Evolutionary conservation across 1,140 invertebrate genomes (phyloP), one percentile per base, ranked within the genome.

Genomic region (Drosophila kohkoa): DNA sequence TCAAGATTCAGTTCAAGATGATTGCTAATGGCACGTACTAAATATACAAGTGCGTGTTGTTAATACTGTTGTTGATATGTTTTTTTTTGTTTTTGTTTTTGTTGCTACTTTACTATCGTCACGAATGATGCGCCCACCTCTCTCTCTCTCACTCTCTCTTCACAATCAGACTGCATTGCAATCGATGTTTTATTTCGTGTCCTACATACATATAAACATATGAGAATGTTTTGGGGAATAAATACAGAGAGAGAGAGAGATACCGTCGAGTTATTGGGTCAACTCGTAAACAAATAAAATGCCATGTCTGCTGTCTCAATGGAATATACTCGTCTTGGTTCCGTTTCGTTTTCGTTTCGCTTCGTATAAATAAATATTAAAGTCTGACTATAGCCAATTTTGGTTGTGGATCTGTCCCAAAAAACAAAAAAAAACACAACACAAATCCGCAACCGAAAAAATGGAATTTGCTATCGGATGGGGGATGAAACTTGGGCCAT

Each of bases 1-100:
- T 85, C 49, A 79, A 83, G 81, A 82, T 83, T 82, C 65, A 69
- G 81, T 77, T 83, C 81, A 83, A 82, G 79, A 82, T 52, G 71
- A 70, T 77, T 70, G 75, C 63, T 46, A 66, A 57, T 51, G 77
- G 62, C 81, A 60, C 63, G 32, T 28, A 60, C 35, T 41, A 25
- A 38, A 52, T 35, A 30, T 8, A 43, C 6, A 38, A 57, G 41
- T 45, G 28, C 30, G 3, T 32, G 30, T 35, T 35, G 28, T 43
- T 59, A 20, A 20, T 43, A 16, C 10, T 13, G 6, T 57, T 41
- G 7, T 32, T 58, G 35, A 38, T 38, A 10, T 20, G 20, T 3
- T 20, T 20, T 20, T 20, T 16, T 16, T 16, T 16, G n/a, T n/a
- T 20, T 20, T 20, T 8, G 3, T 41, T 43, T 8, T 43, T 41